Conservation (phyloP, 1,140 invertebrate genomes). For the Bombyx mandarina region DNA sequence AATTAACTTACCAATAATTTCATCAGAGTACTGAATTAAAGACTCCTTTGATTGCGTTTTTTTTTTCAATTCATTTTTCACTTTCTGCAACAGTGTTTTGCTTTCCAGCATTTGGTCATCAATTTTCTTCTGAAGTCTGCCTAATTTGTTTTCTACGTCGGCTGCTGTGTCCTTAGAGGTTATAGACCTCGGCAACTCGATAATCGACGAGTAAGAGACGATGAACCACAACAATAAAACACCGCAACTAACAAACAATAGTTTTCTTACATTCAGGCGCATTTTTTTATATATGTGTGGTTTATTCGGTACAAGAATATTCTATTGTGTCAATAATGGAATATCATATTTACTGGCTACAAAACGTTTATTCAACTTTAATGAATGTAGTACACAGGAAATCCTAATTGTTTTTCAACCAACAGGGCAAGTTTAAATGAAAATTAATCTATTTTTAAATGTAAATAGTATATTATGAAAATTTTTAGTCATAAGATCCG, state of each 20-base stretch:
- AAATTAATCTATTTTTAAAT: no score
- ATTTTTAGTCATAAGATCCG: no score
- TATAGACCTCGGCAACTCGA: constrained; percentile 22
- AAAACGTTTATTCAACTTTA: background rate
- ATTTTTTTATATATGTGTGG: constrained; percentile 21
- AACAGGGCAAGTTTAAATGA: no score
- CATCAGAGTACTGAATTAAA: background rate
- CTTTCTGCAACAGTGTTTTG: constrained; percentile 38
- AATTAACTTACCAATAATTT: background rate
- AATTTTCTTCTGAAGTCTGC: constrained; percentile 38
- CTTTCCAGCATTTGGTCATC: constrained; percentile 40
- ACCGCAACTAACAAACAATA: constrained; percentile 22
- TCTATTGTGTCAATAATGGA: no score
- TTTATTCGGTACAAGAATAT: background rate
- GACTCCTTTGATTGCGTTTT: constrained; percentile 4
- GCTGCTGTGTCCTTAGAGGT: constrained; percentile 16
- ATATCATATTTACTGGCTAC: background rate
- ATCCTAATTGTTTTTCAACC: no score
- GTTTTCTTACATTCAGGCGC: constrained; percentile 43
- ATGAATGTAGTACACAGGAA: no score
- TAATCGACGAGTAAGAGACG: constrained; percentile 32
- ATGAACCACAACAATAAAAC: constrained; percentile 33
- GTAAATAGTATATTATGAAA: no score
- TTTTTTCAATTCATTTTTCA: constrained; percentile 39
- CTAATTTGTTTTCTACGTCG: constrained; percentile 37